Percentiles rank a stretch among this genome's conserved stretches.
Evolutionary conservation across 2,888 invertebrate genomes (phyloP).

Genomic region (Cordylochernes scorpioides): DNA sequence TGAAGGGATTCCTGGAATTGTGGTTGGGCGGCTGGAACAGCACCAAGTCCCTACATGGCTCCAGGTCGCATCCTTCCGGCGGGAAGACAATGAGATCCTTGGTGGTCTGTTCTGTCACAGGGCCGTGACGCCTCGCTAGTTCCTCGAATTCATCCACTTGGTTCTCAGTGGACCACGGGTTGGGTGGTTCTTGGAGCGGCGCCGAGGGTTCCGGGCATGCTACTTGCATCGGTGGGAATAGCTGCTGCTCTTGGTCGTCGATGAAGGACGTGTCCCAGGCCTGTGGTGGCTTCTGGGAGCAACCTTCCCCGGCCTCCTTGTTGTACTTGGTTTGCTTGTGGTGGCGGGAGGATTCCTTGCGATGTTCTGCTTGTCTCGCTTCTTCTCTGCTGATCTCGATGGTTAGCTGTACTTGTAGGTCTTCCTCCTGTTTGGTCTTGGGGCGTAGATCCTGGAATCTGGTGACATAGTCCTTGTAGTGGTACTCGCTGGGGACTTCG

Average conservation of each 20-base stretch:
- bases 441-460: constrained; percentile 79
- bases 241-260: constrained; percentile 13
- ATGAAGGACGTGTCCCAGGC: constrained; percentile 51
- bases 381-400: constrained; percentile 95
- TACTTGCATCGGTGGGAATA: constrained; percentile 11
- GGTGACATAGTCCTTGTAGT: no score
- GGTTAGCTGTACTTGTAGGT: constrained; percentile 84
- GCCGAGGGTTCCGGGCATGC: constrained; percentile 2
- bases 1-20: no score
- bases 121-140: no score
- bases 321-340: no score
- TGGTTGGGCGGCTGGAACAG: no score
- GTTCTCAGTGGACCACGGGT: constrained; percentile 7
- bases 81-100: no score
- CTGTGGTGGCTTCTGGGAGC: constrained; percentile 71
- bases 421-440: constrained; percentile 88
- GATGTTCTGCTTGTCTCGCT: constrained; percentile 80
- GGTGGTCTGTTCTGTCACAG: no score
- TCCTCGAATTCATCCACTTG: no score
- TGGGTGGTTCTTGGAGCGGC: not conserved
- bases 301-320: constrained; percentile 56
- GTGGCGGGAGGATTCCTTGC: no score
- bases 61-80: no score
- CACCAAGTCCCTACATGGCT: no score
- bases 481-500: constrained; percentile 21